Evolutionary conservation across 2,113 vertebrate species (phyloP).

Genomic region (rat (Rattus norvegicus)): DNA sequence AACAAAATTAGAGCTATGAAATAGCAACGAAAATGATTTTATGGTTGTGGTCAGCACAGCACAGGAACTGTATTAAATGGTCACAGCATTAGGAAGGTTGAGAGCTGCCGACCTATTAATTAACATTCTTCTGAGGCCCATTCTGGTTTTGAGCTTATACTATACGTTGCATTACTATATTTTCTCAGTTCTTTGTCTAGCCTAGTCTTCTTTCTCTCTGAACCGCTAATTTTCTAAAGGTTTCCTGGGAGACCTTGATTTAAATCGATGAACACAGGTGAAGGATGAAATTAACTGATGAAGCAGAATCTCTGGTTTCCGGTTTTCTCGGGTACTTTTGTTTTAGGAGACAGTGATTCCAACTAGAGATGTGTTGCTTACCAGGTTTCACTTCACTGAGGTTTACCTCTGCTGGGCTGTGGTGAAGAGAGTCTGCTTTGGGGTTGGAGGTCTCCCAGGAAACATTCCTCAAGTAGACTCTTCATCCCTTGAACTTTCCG

Average conservation of each 20-base stretch:
- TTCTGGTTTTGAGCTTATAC: not conserved
- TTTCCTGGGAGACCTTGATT: slow-evolving; percentile 21
- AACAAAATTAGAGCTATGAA: not conserved
- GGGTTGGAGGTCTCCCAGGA: not conserved
- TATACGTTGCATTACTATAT: not conserved
- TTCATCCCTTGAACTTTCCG: not conserved
- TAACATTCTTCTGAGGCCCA: not conserved
- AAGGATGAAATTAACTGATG: not conserved
- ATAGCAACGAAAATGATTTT: not conserved
- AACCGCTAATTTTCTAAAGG: not conserved
- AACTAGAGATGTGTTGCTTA: not conserved
- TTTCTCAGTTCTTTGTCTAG: not conserved
- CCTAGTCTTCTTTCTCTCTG: not conserved
- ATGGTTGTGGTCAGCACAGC: not conserved
- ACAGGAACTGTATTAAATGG: not conserved
- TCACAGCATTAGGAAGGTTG: not conserved
- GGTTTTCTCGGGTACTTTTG: not conserved
- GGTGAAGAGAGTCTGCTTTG: not conserved
- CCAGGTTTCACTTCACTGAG: not conserved
- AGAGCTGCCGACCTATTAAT: not conserved
- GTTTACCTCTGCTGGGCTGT: not conserved
- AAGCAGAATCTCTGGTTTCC: not conserved
- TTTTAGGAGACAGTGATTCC: not conserved
- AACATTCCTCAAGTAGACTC: not conserved
- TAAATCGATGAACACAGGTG: not conserved